A percentile compares a stretch with the other conserved stretches of the same genome.
Evolutionary conservation across 1,140 invertebrate species (phyloP).

Genomic region (Hyposmocoma kahamanoa): DNA sequence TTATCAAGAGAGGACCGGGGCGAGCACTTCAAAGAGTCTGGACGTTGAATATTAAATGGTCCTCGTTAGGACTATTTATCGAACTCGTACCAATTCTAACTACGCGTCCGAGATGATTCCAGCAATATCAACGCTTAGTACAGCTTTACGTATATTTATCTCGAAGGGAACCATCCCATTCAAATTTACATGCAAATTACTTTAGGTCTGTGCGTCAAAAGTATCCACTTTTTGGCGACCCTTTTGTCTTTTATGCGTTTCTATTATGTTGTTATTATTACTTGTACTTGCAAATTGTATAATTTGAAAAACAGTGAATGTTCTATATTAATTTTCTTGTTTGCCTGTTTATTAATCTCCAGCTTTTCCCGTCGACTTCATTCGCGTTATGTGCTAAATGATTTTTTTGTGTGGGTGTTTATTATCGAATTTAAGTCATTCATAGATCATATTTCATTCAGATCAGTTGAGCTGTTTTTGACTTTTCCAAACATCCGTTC

Average conservation of each 20-base stretch:
- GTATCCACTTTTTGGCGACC: neutral
- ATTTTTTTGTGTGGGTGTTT: too few relatives aligned
- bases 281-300: too few relatives aligned
- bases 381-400: too few relatives aligned
- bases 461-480: too few relatives aligned
- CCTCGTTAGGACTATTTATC: constrained; percentile 34
- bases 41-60: constrained; percentile 43
- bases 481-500: too few relatives aligned
- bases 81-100: constrained; percentile 33
- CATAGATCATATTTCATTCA: too few relatives aligned
- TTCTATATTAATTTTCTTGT: too few relatives aligned
- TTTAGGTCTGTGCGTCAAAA: neutral
- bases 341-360: too few relatives aligned
- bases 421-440: too few relatives aligned
- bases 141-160: constrained; percentile 1
- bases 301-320: too few relatives aligned
- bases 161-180: constrained; percentile 6
- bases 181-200: constrained; percentile 23
- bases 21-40: constrained; percentile 21
- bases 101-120: constrained; percentile 27
- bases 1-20: constrained; percentile 25
- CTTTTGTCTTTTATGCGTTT: neutral
- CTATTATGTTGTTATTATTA: neutral
- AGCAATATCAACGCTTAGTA: constrained; percentile 20
- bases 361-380: too few relatives aligned